Evolutionary conservation across 2,113 vertebrate species (phyloP), one percentile per base, ranked within the genome.

Genomic region (Zosterops pallidus): DNA sequence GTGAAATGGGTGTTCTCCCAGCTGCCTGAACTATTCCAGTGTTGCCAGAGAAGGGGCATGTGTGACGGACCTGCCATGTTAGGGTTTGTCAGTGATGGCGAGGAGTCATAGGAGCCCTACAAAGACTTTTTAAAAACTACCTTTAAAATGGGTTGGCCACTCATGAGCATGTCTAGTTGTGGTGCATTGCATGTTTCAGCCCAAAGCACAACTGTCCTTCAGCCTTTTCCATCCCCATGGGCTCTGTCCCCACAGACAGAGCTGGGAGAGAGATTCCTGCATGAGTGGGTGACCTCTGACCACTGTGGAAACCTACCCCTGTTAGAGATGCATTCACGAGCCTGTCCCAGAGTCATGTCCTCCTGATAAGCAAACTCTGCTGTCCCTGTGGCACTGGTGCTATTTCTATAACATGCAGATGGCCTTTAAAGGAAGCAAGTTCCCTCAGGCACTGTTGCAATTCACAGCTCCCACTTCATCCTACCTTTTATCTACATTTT

Each of bases 121-220:
- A 46, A 60, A 26, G 19, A 57, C 24, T 25, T 21, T n/a, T 72
- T 15, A 0, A 4, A 42, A 49, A 31, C 22, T 18, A 0, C 14
- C 12, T 84, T 50, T 59, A 9, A 24, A 62, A 44, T 28, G 9
- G 4, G 7, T 14, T 60, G 41, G 31, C 17, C 21, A 1, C 24
- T 56, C 0, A 0, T 35, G 33, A 71, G 11, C 0, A 0, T 39
- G 11, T 37, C n/a, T 29, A 2, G 14, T 28, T 50, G 7, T n/a
- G 13, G 57, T 5, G 5, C 19, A 3, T 2, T 42, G 12, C 9
- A 0, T 7, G 5, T 76, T 71, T 26, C 50, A 57, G 72, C 63
- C 41, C 19, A 28, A 47, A 56, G 64, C 67, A 42, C 6, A 3
- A n/a, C 3, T 35, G 12, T 25, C 77, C 29, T 37, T 42, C n/a